A percentile compares a stretch with the other conserved stretches of the same genome.
Evolutionary conservation across 2,888 invertebrate genomes (phyloP).

Genomic region (Mesorhabditis sp.): DNA sequence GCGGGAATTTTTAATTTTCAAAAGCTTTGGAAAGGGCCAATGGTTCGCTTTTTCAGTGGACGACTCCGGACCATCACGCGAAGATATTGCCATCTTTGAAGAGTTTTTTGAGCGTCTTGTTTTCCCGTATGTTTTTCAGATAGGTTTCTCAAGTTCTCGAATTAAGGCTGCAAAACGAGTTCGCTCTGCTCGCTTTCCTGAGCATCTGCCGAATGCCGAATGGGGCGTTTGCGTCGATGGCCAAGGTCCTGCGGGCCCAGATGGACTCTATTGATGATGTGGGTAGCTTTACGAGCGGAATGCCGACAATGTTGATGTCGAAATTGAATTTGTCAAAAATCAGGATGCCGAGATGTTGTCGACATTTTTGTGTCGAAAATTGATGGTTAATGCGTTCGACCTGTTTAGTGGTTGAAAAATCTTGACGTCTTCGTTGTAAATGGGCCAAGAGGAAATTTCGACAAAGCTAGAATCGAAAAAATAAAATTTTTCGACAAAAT

Average conservation of each 20-base stretch:
- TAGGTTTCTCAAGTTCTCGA: neutral
- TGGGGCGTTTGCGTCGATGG: conserved; percentile 30
- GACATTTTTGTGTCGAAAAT: neutral
- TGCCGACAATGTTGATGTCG: too few species aligned
- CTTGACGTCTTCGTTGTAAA: too few species aligned
- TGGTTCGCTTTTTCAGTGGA: conserved; percentile 10
- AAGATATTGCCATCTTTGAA: conserved; percentile 15
- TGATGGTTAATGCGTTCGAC: conserved; percentile 1
- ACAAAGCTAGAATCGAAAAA: too few species aligned
- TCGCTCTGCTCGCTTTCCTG: conserved; percentile 21
- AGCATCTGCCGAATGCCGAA: conserved; percentile 21
- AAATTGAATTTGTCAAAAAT: too few species aligned
- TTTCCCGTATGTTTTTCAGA: conserved; percentile 11
- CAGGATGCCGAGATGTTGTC: too few species aligned
- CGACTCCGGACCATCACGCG: conserved; percentile 16
- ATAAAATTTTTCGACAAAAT: too few species aligned
- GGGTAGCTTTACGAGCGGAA: too few species aligned
- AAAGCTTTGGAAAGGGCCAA: too few species aligned
- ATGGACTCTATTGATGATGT: conserved; percentile 19
- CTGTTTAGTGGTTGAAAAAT: neutral
- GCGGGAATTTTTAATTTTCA: too few species aligned
- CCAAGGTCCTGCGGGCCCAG: conserved; percentile 38
- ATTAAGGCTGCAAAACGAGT: conserved; percentile 21
- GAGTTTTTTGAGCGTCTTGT: conserved; percentile 21
- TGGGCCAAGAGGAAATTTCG: too few species aligned